phyloP scores from a whole-genome alignment of 1,140 invertebrate genomes.

The Procambarus clarkii region DNA sequence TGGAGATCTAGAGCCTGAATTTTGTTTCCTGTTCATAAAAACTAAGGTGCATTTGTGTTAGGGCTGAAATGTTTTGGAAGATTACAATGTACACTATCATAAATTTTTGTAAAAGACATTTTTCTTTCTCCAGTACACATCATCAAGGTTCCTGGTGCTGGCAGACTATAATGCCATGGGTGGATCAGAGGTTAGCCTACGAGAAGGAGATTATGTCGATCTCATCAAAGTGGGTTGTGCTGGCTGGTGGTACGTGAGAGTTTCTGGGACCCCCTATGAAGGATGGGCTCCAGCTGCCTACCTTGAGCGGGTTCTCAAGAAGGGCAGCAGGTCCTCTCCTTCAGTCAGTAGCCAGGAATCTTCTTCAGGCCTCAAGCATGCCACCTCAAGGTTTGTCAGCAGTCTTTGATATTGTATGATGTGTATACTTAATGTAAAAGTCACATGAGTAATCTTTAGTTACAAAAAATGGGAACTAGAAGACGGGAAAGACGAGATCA shows the following conservation, averaged over 20 bases:
- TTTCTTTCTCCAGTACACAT: constrained; percentile 56
- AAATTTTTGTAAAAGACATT: not conserved
- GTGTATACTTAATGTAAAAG: not conserved
- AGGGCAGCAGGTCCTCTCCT: constrained; percentile 76
- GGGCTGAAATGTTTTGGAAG: too few species aligned
- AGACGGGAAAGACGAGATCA: not conserved
- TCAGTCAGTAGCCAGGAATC: constrained; percentile 77
- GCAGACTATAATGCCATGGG: constrained; percentile 94
- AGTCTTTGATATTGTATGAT: not conserved
- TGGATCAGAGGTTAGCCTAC: constrained; percentile 89
- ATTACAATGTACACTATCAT: not conserved
- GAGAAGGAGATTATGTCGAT: constrained; percentile 91
- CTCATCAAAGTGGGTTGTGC: constrained; percentile 91
- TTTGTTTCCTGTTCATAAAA: too few species aligned
- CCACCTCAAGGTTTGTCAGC: constrained; percentile 68
- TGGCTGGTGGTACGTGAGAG: constrained; percentile 96
- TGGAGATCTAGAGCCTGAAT: too few species aligned
- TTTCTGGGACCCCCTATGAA: constrained; percentile 84
- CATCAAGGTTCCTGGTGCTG: constrained; percentile 83
- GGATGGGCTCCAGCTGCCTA: constrained; percentile 97
- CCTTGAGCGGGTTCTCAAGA: constrained; percentile 84
- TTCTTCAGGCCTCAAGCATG: constrained; percentile 71
- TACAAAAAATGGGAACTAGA: not conserved
- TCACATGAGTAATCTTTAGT: not conserved
- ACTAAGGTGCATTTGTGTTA: too few species aligned